These are phyloP conservation scores for Phalacrocorax carbo DNA, from an alignment of 2,113 vertebrate genomes.

Conservation along the genomic window DNA sequence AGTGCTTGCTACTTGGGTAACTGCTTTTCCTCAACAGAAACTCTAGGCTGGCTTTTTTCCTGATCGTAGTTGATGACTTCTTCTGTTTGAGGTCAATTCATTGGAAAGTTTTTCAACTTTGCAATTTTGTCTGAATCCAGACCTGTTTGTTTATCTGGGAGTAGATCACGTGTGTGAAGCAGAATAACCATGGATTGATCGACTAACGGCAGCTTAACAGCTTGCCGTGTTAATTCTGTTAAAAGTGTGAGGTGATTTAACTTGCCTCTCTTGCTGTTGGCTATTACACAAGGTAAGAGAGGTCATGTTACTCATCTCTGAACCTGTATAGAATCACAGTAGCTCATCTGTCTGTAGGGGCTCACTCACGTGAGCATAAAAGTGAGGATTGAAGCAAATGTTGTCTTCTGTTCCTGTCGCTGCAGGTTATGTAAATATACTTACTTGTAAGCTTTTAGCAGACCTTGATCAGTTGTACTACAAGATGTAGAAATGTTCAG, in stretches of 20 bases:
- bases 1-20: background rate
- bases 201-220: background rate
- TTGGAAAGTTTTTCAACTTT: background rate
- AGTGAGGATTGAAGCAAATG: background rate
- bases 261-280: background rate
- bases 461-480: background rate
- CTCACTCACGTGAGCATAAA: background rate
- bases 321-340: background rate
- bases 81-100: background rate
- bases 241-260: background rate
- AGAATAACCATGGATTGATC: background rate
- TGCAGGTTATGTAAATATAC: background rate
- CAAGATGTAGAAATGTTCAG: background rate
- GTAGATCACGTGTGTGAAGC: background rate
- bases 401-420: background rate
- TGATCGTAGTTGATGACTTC: background rate
- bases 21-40: background rate
- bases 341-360: background rate
- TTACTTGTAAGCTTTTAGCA: background rate
- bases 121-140: background rate
- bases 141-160: background rate
- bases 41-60: background rate
- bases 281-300: background rate
- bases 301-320: background rate
- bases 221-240: background rate